Base-by-base conservation (phyloP, 2,797 vertebrate genomes). In the Meriones psammophilus region DNA sequence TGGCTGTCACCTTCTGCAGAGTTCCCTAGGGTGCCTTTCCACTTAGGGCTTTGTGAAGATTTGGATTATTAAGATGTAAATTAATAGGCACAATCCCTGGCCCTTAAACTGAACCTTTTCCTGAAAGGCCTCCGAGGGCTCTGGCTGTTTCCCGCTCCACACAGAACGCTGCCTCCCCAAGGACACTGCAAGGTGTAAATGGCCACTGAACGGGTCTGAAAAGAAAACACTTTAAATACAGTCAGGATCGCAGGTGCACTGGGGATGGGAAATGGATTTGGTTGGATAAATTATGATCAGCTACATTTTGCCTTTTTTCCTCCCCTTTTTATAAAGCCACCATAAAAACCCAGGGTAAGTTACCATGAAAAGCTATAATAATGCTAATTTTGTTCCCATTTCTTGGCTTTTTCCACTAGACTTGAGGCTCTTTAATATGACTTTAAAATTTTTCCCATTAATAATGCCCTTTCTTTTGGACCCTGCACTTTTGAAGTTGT, bases 321-420 rank as follows among this genome's bases (percentile, higher is more conserved):
- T 88, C 54, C 86, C 85, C 80, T 30, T 74, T 66, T 89, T 62
- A 42, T 74, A n/a, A 93, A 91, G 69, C 39, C 71, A 96, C 89
- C 96, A 93, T 96, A 97, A 97, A 97, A 96, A 96, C 91, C 86
- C 87, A 92, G 94, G 91, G 91, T 97, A 98, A 97, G 97, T 97
- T 97, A 97, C 96, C 94, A 77, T 97, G 95, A 97, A 97, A 98
- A 97, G 95, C 96, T 98, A 98, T 97, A 97, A 98, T 98, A 96
- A 98, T 98, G 97, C 96, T 97, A 97, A 97, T 98, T 97, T 96
- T 97, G 94, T 96, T 97, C 95, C 97, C 97, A 98, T 97, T 98
- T 97, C 89, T 86, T 98, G 96, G 92, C 95, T 97, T 98, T 97
- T 96, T 96, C 97, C 89, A 94, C 95, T 96, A 96, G 96, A 96